Evolutionary conservation across 2,888 invertebrate genomes (phyloP), one percentile per base, ranked within the genome.

Genomic region (Autographa pulchrina): DNA sequence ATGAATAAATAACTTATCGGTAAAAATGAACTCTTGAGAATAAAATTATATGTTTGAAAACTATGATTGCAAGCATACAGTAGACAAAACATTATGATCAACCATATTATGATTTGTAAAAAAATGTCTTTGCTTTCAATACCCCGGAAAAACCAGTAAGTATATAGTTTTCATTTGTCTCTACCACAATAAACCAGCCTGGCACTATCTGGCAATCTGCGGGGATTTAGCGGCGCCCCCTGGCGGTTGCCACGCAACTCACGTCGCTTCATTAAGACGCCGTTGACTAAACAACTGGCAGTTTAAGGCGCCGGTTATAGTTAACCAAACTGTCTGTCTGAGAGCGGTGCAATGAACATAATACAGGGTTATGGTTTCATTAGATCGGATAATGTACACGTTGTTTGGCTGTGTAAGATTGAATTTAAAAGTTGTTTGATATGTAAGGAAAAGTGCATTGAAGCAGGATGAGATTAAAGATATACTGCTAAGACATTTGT

Each of bases 211-310:
- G 58, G 71, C 68, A 80, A 80, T 78, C 68, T 71, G 38, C 63
- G 68, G 65, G 66, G 77, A 77, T 79, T 78, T 80, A 78, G 80
- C 69, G 71, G 76, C 61, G 68, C 71, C 66, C 76, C 38, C 71
- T 59, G 59, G 52, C 58, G 76, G 76, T 71, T 75, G 77, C 65
- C 31, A 80, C 32, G 78, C 78, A 72, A 70, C 69, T 80, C 78
- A 78, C 78, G 78, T 78, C 69, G 60, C 35, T 76, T 80, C 72
- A 78, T 78, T 78, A 76, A 80, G 69, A 71, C 68, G 80, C 62
- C 79, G 79, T 62, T 62, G 60, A 65, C 80, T 75, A 80, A 78
- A 76, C 80, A 78, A 65, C 76, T 64, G 71, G 38, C 80, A 41
- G 68, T 71, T 78, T 68, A 71, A 75, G 71, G 43, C 65, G n/a